Evolutionary conservation across 1,140 invertebrate species (phyloP).

Genomic region (Tetraneura akinire): DNA sequence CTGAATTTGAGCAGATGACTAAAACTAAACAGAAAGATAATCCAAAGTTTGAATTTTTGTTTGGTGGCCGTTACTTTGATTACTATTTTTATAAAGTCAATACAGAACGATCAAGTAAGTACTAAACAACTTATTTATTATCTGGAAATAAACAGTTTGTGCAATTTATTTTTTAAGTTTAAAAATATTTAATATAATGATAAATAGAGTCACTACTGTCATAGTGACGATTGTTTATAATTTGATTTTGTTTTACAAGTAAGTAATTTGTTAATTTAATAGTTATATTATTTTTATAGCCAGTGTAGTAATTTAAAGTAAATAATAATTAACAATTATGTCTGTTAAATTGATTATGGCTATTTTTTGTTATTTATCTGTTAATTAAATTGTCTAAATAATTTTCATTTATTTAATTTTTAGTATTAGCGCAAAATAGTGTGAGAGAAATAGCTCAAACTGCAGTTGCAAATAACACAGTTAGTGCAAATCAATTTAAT

Average conservation of each 20-base stretch:
- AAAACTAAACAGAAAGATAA: conserved; percentile 97
- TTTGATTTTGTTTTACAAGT: background rate
- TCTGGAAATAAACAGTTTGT: background rate
- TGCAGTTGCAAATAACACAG: conserved; percentile 34
- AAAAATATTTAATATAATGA: background rate
- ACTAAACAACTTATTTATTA: conserved; percentile 45
- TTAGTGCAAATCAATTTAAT: conserved; percentile 31
- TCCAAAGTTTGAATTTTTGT: conserved; percentile 94
- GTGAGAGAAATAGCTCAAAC: conserved; percentile 43
- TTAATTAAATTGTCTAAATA: background rate
- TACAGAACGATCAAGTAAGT: conserved; percentile 84
- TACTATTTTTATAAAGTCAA: conserved; percentile 97
- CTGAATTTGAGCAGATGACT: conserved; percentile 97
- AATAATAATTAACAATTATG: background rate
- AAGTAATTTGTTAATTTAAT: no score
- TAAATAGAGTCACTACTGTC: background rate
- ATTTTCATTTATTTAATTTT: background rate
- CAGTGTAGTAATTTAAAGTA: background rate
- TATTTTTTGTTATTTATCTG: background rate
- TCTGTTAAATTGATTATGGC: background rate
- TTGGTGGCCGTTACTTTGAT: conserved; percentile 91
- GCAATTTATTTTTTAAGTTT: background rate
- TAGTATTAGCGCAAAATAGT: conserved; percentile 48
- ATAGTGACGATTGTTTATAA: background rate
- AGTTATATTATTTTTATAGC: background rate